Evolutionary conservation across 2,797 vertebrate species (phyloP), one percentile per base, ranked within the genome.

Genomic region (Sylvia borin): DNA sequence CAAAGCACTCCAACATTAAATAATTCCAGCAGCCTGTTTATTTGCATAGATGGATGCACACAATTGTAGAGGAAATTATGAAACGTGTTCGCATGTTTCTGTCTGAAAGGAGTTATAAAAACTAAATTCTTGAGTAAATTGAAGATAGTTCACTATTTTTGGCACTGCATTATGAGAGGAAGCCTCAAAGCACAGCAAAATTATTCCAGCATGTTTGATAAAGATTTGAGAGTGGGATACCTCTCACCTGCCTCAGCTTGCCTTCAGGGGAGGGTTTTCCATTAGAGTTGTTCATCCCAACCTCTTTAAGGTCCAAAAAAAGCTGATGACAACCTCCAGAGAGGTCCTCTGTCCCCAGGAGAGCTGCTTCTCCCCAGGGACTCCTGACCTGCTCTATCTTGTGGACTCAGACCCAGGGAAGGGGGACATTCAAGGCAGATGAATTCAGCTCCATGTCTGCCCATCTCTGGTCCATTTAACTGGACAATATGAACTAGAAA

Each of bases 21-120:
- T 91, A 96, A 97, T 77, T 95, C 93, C 93, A 95, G 95, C 92
- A 94, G 90, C 65, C 82, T 96, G 91, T 74, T 72, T 60, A 94
- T 89, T 95, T 93, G 93, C 90, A 94, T 94, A 95, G 91, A 89
- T 83, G 92, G 73, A 84, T 92, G 77, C 93, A 81, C 78, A 95
- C 48, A 61, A 78, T 38, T 95, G 81, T 93, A 95, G 86, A 95
- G 94, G 93, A 97, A 95, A 97, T 93, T 93, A 94, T 58, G 88
- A 89, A 97, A 78, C 1, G 13, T 92, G 93, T 96, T 96, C 81
- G 0, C 93, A 94, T 95, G 77, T 87, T 92, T 75, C 95, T 90
- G 71, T 86, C 88, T 82, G 88, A 92, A 89, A 94, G 94, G 55
- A 96, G 92, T 74, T 94, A 93, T 67, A 94, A 92, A 90, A 92